A percentile compares a stretch with the other conserved stretches of the same genome.
Evolutionary conservation across 2,113 vertebrate species (phyloP).

Genomic region (Recurvirostra avosetta): DNA sequence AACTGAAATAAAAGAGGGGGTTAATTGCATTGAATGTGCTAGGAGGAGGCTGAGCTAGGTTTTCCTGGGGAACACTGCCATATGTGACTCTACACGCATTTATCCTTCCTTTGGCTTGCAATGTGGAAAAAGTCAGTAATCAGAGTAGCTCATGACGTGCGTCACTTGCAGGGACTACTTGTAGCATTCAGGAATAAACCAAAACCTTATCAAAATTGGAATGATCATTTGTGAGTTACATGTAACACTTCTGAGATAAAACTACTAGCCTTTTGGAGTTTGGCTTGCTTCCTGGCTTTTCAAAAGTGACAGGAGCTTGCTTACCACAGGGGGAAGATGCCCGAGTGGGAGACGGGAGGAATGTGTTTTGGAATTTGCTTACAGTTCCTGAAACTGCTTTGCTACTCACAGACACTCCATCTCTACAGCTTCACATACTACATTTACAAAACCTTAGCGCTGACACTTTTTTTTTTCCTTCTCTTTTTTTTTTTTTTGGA

Average conservation of each 20-base stretch:
- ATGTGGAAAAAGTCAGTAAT: conserved; percentile 30
- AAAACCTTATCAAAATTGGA: not conserved
- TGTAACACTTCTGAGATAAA: not conserved
- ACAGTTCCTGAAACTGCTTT: not conserved
- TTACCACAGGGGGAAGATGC: not conserved
- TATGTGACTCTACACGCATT: not conserved
- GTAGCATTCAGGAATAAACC: not conserved
- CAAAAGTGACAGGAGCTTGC: not conserved
- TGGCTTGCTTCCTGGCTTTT: not conserved
- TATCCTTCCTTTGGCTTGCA: conserved; percentile 36
- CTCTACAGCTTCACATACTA: not conserved
- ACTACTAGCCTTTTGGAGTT: not conserved
- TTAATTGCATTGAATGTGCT: not conserved
- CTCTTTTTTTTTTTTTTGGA: not conserved
- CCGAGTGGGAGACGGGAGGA: not conserved
- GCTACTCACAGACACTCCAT: not conserved
- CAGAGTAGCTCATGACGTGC: not conserved
- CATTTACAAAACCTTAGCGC: not conserved
- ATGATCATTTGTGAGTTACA: not conserved
- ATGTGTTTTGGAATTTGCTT: not conserved
- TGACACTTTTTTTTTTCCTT: not conserved
- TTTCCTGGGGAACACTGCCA: conserved; percentile 32
- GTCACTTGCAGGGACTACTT: not conserved
- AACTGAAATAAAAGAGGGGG: not conserved
- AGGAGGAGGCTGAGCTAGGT: not conserved